Conservation (phyloP, 2,888 invertebrate species). For the Erebia ligea region DNA sequence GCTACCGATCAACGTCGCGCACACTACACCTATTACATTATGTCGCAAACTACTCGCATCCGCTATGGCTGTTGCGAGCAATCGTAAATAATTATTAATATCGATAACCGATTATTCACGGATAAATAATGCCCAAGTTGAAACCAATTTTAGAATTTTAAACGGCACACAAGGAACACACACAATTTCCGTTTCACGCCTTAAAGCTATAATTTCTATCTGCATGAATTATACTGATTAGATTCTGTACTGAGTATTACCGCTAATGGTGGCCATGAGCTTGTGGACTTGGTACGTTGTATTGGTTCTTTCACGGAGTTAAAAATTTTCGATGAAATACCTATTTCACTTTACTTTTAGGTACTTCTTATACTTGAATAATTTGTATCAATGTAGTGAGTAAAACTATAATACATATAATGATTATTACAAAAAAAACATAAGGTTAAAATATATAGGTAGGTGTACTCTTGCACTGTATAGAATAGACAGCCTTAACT, state of each 20-base stretch:
- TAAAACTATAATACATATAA: slow-evolving; percentile 15
- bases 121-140: slow-evolving; percentile 42
- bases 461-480: too few relatives aligned
- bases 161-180: slow-evolving; percentile 45
- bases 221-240: slow-evolving; percentile 38
- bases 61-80: slow-evolving; percentile 68
- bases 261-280: slow-evolving; percentile 26
- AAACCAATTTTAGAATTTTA: slow-evolving; percentile 42
- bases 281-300: slow-evolving; percentile 13
- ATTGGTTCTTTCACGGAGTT: slow-evolving; percentile 47
- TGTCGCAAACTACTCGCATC: slow-evolving; percentile 78
- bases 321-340: slow-evolving; percentile 58
- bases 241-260: slow-evolving; percentile 32
- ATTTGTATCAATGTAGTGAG: slow-evolving; percentile 21
- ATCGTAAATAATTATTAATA: slow-evolving; percentile 79
- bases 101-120: slow-evolving; percentile 61
- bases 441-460: too few relatives aligned
- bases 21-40: slow-evolving; percentile 60
- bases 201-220: slow-evolving; percentile 42
- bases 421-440: too few relatives aligned
- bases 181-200: slow-evolving; percentile 43
- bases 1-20: slow-evolving; percentile 68
- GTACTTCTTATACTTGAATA: not conserved
- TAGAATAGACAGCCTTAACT: too few relatives aligned
- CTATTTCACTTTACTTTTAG: slow-evolving; percentile 46